These are phyloP conservation scores for Cacoxenus indagator DNA, from an alignment of 2,888 invertebrate species.

Conservation along the genomic window DNA sequence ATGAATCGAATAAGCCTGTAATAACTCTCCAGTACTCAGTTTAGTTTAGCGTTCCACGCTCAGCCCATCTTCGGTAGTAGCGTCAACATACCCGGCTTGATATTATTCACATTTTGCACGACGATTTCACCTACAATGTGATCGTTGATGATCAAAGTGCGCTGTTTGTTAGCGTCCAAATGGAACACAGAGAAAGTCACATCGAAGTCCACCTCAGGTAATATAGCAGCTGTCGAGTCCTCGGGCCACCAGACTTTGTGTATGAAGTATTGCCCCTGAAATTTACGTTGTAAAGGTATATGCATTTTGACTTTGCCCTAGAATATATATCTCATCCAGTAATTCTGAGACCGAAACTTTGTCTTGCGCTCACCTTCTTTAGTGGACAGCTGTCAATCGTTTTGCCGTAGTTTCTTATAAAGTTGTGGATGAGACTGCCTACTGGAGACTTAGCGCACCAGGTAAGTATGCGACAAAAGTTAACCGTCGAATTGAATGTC, in stretches of 20 bases:
- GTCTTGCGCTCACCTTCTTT: slow-evolving; percentile 56
- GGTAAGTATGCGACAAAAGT: slow-evolving; percentile 57
- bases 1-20: neutral
- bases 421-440: slow-evolving; percentile 55
- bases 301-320: slow-evolving; percentile 43
- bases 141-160: slow-evolving; percentile 58
- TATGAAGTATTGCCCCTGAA: slow-evolving; percentile 63
- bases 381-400: slow-evolving; percentile 62
- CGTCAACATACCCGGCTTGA: slow-evolving; percentile 56
- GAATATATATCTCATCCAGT: slow-evolving; percentile 18
- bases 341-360: neutral
- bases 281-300: slow-evolving; percentile 48
- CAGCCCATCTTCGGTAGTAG: slow-evolving; percentile 53
- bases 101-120: slow-evolving; percentile 56
- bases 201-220: slow-evolving; percentile 63
- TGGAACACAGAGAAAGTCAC: slow-evolving; percentile 47
- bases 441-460: slow-evolving; percentile 59
- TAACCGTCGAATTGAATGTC: slow-evolving; percentile 58
- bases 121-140: slow-evolving; percentile 55
- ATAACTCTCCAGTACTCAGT: neutral
- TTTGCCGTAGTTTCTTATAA: slow-evolving; percentile 58
- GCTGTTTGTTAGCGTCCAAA: slow-evolving; percentile 56
- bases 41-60: neutral
- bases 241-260: slow-evolving; percentile 68
- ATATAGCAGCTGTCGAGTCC: slow-evolving; percentile 56